Evolutionary conservation across 1,140 invertebrate species (phyloP).

Genomic region (Lethrus apterus): DNA sequence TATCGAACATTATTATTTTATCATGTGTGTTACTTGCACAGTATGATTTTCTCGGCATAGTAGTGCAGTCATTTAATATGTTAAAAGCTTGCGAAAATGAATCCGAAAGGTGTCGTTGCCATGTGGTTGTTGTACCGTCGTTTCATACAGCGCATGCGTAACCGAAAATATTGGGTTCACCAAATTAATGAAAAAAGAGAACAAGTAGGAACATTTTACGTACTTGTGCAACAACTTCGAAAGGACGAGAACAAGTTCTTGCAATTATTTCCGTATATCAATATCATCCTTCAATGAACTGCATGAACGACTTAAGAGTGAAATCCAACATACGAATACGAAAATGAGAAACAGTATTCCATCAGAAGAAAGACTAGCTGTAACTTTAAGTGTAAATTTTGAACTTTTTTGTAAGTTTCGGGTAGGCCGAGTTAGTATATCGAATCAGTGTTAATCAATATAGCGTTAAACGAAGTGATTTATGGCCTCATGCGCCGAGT

Average conservation of each 20-base stretch:
- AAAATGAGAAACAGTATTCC: conserved; percentile 1
- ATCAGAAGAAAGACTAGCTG: not conserved
- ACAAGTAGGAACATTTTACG: not conserved
- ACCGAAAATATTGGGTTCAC: not conserved
- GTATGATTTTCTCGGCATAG: too few relatives aligned
- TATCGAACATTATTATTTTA: too few relatives aligned
- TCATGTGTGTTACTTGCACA: too few relatives aligned
- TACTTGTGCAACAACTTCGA: not conserved
- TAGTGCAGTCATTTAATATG: not conserved
- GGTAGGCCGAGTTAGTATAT: too few relatives aligned
- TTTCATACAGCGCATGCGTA: not conserved
- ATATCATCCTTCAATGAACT: conserved; percentile 1
- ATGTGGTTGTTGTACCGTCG: not conserved
- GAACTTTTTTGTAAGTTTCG: too few relatives aligned
- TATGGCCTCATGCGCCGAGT: too few relatives aligned
- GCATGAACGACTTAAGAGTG: not conserved
- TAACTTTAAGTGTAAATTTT: not conserved
- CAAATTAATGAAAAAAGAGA: not conserved
- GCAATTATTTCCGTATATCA: conserved; percentile 1
- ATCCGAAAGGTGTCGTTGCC: not conserved
- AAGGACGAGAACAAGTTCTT: not conserved
- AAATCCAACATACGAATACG: not conserved
- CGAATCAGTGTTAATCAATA: too few relatives aligned
- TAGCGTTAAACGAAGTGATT: too few relatives aligned
- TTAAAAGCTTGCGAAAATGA: not conserved